These are phyloP conservation scores for Agonopterix subpropinquella DNA, from an alignment of 2,888 invertebrate genomes.

Conservation along the genomic window DNA sequence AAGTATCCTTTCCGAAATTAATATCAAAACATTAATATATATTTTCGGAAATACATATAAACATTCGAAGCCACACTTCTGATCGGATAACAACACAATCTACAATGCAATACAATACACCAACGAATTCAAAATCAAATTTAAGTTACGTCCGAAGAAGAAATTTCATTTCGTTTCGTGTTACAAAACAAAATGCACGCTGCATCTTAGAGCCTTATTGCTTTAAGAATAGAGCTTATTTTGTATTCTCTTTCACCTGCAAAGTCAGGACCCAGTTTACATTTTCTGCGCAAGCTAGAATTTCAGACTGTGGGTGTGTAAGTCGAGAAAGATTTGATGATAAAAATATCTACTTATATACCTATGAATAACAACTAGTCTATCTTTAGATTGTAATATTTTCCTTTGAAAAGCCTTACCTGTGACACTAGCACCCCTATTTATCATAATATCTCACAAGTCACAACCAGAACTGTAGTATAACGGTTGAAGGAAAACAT, in stretches of 20 bases:
- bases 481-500: too few relatives aligned
- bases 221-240: conserved; percentile 4
- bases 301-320: neutral
- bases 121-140: conserved; percentile 6
- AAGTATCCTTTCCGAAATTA: too few relatives aligned
- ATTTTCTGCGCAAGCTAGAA: conserved; percentile 1
- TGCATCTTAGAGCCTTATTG: conserved; percentile 2
- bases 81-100: neutral
- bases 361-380: neutral
- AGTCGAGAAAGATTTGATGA: too few relatives aligned
- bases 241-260: conserved; percentile 3
- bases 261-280: conserved; percentile 3
- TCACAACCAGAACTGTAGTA: too few relatives aligned
- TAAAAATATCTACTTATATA: too few relatives aligned
- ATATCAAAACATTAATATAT: too few relatives aligned
- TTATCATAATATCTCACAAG: too few relatives aligned
- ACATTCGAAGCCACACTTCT: neutral
- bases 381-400: too few relatives aligned
- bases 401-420: too few relatives aligned
- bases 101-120: neutral
- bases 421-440: too few relatives aligned
- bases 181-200: neutral
- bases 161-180: conserved; percentile 1
- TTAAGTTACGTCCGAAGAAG: conserved; percentile 3
- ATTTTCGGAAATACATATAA: too few relatives aligned